phyloP scores from a whole-genome alignment of 2,888 invertebrate genomes.

The Anarsia innoxiella region DNA sequence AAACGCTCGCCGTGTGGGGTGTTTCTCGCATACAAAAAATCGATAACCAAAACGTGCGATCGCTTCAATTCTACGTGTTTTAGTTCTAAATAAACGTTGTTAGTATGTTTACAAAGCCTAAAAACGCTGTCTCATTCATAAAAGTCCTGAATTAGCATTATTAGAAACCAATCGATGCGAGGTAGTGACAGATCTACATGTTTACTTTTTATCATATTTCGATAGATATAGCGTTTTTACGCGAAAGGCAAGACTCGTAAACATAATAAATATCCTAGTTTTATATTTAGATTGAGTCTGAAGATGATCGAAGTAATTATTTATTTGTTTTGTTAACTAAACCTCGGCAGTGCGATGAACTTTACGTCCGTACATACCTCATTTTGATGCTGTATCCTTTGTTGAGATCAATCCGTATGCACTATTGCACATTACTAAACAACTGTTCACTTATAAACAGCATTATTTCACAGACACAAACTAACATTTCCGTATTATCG shows the following conservation, averaged over 20 bases:
- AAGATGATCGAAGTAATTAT: conserved; percentile 48
- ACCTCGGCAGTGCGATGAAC: conserved; percentile 59
- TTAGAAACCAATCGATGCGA: conserved; percentile 62
- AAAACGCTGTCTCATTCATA: conserved; percentile 58
- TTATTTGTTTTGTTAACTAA: conserved; percentile 70
- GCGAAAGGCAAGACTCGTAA: conserved; percentile 36
- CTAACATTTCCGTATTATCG: conserved; percentile 55
- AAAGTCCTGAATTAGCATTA: conserved; percentile 49
- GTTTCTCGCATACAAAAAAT: conserved; percentile 33
- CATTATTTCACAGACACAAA: conserved; percentile 64
- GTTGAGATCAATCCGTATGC: conserved; percentile 66
- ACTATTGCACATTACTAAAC: conserved; percentile 68
- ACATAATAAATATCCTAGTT: conserved; percentile 43
- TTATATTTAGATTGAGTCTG: conserved; percentile 58
- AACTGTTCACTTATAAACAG: conserved; percentile 69
- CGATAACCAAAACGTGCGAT: conserved; percentile 25
- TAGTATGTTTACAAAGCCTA: too few relatives aligned
- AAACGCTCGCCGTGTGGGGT: conserved; percentile 23
- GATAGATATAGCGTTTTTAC: conserved; percentile 32
- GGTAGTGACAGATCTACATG: conserved; percentile 41
- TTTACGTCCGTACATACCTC: conserved; percentile 54
- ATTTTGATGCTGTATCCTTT: conserved; percentile 67
- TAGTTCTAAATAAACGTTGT: not conserved
- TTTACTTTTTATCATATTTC: conserved; percentile 53
- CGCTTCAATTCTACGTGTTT: not conserved